These are phyloP conservation scores for Henricia sp. DNA, from an alignment of 53 echinoderm and acorn worm genomes.

Conservation along the genomic window DNA sequence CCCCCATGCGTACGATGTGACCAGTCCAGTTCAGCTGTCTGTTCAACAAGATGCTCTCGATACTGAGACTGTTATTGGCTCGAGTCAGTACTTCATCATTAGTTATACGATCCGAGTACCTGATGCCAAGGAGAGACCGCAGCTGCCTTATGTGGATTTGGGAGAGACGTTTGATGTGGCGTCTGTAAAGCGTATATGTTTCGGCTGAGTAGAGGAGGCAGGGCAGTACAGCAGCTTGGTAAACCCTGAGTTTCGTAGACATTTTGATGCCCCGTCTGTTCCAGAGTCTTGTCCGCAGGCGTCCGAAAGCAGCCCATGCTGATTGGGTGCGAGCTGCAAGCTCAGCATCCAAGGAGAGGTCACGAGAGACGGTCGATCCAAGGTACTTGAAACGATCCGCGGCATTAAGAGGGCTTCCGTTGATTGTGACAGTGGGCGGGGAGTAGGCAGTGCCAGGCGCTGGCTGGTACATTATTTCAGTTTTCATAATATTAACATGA, in stretches of 20 bases:
- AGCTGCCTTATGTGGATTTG: neutral
- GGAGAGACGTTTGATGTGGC: too few relatives aligned
- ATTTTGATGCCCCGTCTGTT: neutral
- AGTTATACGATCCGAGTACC: neutral
- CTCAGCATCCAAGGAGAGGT: constrained; percentile 8
- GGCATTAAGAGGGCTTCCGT: too few relatives aligned
- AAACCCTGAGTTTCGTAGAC: constrained; percentile 8
- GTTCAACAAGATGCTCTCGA: neutral
- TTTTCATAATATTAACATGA: neutral
- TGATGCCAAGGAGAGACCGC: neutral
- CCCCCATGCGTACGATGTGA: constrained; percentile 1
- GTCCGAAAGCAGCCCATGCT: constrained; percentile 12
- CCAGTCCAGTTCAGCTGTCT: constrained; percentile 15
- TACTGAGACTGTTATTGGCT: constrained; percentile 29
- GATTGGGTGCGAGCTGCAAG: constrained; percentile 1
- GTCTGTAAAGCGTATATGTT: too few relatives aligned
- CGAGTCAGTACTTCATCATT: neutral
- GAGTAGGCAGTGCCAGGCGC: neutral
- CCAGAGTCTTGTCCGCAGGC: neutral
- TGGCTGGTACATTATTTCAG: constrained; percentile 5
- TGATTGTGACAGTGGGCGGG: neutral
- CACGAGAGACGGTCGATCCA: constrained; percentile 3
- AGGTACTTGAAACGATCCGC: constrained; percentile 13
- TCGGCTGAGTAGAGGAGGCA: too few relatives aligned
- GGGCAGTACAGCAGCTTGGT: too few relatives aligned